These are phyloP conservation scores for Phylloscopus trochilus DNA, from an alignment of 2,113 vertebrate species.

Conservation along the genomic window DNA sequence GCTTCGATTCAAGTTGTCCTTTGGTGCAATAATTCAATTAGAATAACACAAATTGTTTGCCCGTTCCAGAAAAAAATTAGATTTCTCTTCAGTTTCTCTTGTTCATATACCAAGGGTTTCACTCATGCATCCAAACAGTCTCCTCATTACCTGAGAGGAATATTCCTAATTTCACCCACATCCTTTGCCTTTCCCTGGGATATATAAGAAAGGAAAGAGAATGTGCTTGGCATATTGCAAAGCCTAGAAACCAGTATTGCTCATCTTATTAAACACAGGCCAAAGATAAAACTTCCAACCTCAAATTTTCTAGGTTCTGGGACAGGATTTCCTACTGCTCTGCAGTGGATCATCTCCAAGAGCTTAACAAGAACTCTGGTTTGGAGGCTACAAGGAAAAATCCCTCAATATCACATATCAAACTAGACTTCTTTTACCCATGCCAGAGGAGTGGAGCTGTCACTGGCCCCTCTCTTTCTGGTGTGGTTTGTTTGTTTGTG, in stretches of 20 bases:
- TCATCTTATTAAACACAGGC: not conserved
- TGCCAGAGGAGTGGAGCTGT: not conserved
- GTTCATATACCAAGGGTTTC: not conserved
- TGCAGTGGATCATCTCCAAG: conserved; percentile 43
- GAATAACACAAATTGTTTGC: not conserved
- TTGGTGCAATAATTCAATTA: not conserved
- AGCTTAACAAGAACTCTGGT: conserved; percentile 40
- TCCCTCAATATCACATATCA: conserved; percentile 32
- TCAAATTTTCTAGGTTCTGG: not conserved
- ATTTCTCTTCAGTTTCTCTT: not conserved
- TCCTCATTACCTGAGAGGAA: not conserved
- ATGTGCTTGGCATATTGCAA: not conserved
- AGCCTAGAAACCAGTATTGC: not conserved
- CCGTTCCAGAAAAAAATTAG: not conserved
- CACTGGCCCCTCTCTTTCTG: not conserved
- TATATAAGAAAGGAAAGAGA: not conserved
- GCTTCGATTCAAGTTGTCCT: not conserved
- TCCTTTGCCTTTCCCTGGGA: not conserved
- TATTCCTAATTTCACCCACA: not conserved
- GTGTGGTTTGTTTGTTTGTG: too few species aligned
- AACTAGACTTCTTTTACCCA: not conserved
- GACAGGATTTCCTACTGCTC: not conserved
- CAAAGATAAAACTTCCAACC: not conserved
- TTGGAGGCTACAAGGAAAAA: conserved; percentile 21
- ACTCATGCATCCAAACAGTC: not conserved